A percentile compares a stretch with the other conserved stretches of the same genome.
Conservation (phyloP, 2,888 invertebrate genomes). For the Diplolepis rosae region DNA sequence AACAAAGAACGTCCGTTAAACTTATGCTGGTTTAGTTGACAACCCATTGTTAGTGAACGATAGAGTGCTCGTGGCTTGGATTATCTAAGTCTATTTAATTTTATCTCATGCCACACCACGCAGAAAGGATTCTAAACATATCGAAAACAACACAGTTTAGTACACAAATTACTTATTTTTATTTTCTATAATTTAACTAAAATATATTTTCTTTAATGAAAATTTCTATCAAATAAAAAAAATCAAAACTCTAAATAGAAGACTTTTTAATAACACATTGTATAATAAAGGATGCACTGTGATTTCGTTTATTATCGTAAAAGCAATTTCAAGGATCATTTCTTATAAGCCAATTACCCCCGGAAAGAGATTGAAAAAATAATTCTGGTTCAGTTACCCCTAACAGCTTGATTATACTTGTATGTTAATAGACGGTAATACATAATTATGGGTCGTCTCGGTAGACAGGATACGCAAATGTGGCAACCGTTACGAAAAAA, state of each 20-base stretch:
- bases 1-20: slow-evolving; percentile 20
- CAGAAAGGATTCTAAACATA: background rate
- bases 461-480: background rate
- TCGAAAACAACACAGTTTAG: background rate
- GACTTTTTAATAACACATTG: background rate
- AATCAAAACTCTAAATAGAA: no score
- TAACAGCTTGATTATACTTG: slow-evolving; percentile 15
- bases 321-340: slow-evolving; percentile 18
- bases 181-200: no score
- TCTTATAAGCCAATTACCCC: background rate
- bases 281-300: background rate
- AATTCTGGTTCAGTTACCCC: background rate
- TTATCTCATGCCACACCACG: background rate
- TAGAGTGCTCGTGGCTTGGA: slow-evolving; percentile 24
- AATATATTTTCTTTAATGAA: no score
- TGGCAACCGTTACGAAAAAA: background rate
- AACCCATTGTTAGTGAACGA: slow-evolving; percentile 19
- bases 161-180: no score
- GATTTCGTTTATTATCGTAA: background rate
- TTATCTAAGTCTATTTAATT: slow-evolving; percentile 11
- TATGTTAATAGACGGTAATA: background rate
- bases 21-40: slow-evolving; percentile 23
- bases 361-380: slow-evolving; percentile 27
- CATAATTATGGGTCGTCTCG: slow-evolving; percentile 22
- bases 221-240: no score